Base-by-base conservation (phyloP, 2,113 vertebrate genomes). In the Cricetomys ansorgei region DNA sequence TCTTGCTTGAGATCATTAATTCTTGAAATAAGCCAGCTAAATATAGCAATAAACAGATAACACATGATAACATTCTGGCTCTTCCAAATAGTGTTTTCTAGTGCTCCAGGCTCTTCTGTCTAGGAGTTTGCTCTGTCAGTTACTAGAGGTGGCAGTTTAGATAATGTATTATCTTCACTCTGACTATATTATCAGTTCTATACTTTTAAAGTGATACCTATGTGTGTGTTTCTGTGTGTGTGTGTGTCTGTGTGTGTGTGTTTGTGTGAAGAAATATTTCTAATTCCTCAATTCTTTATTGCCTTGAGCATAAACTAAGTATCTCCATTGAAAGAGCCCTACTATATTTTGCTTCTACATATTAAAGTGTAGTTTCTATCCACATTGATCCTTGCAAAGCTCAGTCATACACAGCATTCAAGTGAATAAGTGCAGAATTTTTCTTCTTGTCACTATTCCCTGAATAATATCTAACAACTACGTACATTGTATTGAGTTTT, bases 1-100 rank as follows among this genome's bases (percentile, higher is more conserved):
- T 95, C 40, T 88, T 91, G 34, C 89, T 76, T 64, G 40, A 92
- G 77, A n/a, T 96, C 72, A 95, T 93, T 96, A 64, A 62, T 91
- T 86, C n/a, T 79, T 96, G 67, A 91, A 92, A 97, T 64, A 91
- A 76, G 19, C 72, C 67, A 80, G 73, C 29, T 92, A 89, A 91
- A 65, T 37, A 23, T 19, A 72, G 65, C n/a, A 81, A 85, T 69
- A 88, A 93, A 65, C 5, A 77, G n/a, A 53, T 48, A 83, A 91
- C 23, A 67, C 80, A 79, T 92, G 88, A 55, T 53, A 85, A 37
- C 31, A 65, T 91, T 72, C 29, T 83, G 3, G 13, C 43, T 91
- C 11, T 15, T 95, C 83, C 25, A 25, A 80, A 15, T 0, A 85
- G 57, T 25, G 75, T 93, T 76, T 89, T 72, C 50, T 29, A 62